Base-by-base conservation (phyloP, 2,888 invertebrate genomes). In the Microctonus brassicae region DNA sequence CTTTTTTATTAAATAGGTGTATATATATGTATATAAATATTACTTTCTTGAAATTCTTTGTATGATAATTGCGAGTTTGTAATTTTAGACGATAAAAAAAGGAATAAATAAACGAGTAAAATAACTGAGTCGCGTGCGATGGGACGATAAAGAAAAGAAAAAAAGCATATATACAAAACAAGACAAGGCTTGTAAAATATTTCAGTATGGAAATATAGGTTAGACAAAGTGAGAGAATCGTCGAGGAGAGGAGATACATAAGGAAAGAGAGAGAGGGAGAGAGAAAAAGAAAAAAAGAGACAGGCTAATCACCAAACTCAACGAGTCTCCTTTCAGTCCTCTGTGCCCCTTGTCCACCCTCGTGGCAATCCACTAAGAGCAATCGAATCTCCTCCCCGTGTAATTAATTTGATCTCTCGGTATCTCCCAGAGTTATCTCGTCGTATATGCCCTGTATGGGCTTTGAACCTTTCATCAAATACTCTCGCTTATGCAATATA, bases 381-480 rank as follows among this genome's bases (percentile, higher is more conserved):
- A 75, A 75, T 76, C 75, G 76, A 74, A 74, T 74, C 69, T 61
- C 71, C 70, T 71, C 53, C 47, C 61, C 58, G 64, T 73, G 75
- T 75, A 76, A 76, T 76, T 76, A 76, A 76, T 76, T 75, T 76
- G 75, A 76, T 76, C 76, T 74, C 73, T 75, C 70, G 60, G 73
- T 76, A 76, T 75, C 75, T 68, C 70, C 69, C 70, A 60, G 67
- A 73, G 75, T 72, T 76, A 73, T 72, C 72, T 75, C 70, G 69
- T 62, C 61, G 17, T 47, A 47, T 47, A 47, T 47, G 17, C 63
- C 52, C 63, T 72, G 69, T 70, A 73, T 57, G 65, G 72, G 69
- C 75, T 76, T 76, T 76, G 76, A 76, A 73, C 75, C 76, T 76
- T 76, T 76, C 72, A 76, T 75, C 76, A 75, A 76, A 75, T 70